Conservation (phyloP, 2,888 invertebrate species). For the Capitulum mitella region DNA sequence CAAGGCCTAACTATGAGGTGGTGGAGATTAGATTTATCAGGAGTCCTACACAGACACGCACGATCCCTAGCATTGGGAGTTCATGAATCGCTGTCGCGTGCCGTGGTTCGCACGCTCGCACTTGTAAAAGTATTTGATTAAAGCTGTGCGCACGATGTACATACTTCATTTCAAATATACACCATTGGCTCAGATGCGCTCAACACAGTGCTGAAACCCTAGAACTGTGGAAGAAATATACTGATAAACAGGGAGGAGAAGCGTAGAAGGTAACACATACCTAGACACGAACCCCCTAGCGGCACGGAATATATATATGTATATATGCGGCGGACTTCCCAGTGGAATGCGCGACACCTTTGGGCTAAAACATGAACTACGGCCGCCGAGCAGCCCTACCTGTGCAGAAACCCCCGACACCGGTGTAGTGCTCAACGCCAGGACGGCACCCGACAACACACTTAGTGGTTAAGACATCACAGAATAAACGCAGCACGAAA, state of each 20-base stretch:
- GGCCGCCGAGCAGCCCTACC: background rate
- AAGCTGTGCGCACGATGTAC: background rate
- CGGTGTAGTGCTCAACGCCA: background rate
- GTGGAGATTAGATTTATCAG: constrained; percentile 9
- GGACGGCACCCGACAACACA: background rate
- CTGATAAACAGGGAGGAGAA: background rate
- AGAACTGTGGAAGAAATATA: background rate
- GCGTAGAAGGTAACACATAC: background rate
- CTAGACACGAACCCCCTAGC: background rate
- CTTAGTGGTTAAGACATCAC: background rate
- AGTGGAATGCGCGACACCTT: background rate
- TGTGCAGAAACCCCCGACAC: constrained; percentile 11
- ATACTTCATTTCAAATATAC: background rate
- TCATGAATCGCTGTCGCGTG: background rate
- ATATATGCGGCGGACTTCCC: background rate
- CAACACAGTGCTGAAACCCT: background rate
- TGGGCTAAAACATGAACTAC: constrained; percentile 1
- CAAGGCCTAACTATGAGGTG: constrained; percentile 24
- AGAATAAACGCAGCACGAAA: background rate
- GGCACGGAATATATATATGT: background rate
- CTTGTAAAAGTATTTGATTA: constrained; percentile 7
- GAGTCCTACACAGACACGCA: background rate
- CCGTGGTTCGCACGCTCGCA: background rate
- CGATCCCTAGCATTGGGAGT: background rate
- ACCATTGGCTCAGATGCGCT: background rate